These are phyloP conservation scores for Puffinus mauretanicus DNA, from an alignment of 2,113 vertebrate species.

Conservation along the genomic window DNA sequence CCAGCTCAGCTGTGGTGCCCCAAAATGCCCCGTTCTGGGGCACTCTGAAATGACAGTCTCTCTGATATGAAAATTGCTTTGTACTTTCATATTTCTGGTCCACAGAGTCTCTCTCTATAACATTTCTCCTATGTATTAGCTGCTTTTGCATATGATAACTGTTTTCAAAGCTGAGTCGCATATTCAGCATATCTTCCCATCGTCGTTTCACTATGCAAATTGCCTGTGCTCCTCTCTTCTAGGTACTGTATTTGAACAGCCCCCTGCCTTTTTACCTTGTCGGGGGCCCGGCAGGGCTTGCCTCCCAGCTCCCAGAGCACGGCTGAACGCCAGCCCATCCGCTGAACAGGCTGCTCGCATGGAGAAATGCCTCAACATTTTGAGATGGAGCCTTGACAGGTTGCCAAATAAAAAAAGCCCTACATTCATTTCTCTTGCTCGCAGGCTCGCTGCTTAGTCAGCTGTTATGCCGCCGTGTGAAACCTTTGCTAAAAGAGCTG, in stretches of 20 bases:
- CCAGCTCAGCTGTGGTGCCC: neutral
- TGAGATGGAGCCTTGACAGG: slow-evolving; percentile 5
- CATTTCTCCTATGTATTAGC: neutral
- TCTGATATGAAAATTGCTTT: neutral
- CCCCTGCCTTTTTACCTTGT: neutral
- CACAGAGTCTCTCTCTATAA: neutral
- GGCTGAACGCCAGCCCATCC: neutral
- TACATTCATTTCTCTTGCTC: slow-evolving; percentile 12
- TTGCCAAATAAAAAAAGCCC: neutral
- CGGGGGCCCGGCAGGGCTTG: neutral
- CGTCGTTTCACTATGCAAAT: neutral
- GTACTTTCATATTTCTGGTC: neutral
- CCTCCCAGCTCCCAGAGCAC: neutral
- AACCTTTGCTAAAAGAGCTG: slow-evolving; percentile 55
- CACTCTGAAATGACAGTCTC: neutral
- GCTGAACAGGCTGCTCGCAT: neutral
- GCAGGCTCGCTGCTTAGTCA: slow-evolving; percentile 52
- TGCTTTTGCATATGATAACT: neutral
- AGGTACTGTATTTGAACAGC: neutral
- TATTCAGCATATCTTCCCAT: neutral
- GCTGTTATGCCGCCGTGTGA: slow-evolving; percentile 29
- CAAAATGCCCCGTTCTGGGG: neutral
- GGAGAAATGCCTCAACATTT: neutral
- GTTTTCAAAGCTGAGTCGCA: neutral
- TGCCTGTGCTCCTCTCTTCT: neutral